These are phyloP conservation scores for Falco berigora DNA, from an alignment of 2,797 vertebrate genomes.

Conservation along the genomic window DNA sequence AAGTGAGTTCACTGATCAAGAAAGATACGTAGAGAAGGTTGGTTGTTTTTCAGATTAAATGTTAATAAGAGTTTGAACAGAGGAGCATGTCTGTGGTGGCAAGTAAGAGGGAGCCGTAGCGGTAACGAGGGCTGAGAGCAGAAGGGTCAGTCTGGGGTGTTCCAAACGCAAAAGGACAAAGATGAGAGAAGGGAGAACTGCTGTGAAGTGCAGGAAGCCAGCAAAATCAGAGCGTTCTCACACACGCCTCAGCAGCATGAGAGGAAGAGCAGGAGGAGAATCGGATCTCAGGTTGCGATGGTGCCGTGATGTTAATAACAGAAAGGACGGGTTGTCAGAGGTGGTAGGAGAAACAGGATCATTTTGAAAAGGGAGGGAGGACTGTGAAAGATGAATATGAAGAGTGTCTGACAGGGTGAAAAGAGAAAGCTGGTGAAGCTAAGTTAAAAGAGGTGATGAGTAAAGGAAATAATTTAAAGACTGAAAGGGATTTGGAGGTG, in stretches of 20 bases:
- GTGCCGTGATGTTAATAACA: neutral
- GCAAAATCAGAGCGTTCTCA: neutral
- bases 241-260: neutral
- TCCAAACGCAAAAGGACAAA: neutral
- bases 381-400: neutral
- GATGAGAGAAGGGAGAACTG: neutral
- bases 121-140: neutral
- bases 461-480: neutral
- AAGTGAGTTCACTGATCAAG: neutral
- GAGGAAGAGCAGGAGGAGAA: neutral
- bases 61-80: neutral
- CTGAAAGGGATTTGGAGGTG: neutral
- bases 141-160: neutral
- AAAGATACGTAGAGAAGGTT: neutral
- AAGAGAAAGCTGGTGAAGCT: neutral
- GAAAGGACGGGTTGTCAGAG: neutral
- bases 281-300: neutral
- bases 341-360: neutral
- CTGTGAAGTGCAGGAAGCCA: neutral
- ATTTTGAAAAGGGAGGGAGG: neutral
- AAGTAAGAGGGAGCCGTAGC: neutral
- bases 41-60: neutral
- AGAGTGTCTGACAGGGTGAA: constrained; percentile 3
- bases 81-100: neutral
- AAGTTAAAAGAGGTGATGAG: neutral